These are phyloP conservation scores for Synanthedon tipuliformis DNA, from an alignment of 2,888 invertebrate genomes.

Conservation along the genomic window DNA sequence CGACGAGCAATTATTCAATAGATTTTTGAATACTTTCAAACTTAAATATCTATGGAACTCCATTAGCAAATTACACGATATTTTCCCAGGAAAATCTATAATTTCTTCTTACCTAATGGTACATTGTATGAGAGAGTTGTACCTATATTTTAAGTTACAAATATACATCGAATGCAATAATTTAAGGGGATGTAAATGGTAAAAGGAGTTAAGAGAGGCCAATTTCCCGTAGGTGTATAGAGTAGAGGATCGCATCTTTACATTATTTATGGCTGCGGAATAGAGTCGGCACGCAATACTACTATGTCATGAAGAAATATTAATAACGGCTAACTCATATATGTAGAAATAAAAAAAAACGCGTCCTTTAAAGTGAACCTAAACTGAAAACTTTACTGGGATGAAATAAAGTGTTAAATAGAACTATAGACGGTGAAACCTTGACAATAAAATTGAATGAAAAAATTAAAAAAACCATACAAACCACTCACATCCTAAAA, in stretches of 20 bases:
- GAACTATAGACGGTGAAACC: background rate
- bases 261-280: constrained; percentile 27
- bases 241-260: constrained; percentile 29
- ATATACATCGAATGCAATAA: constrained; percentile 7
- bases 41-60: too few relatives aligned
- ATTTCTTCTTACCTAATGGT: too few relatives aligned
- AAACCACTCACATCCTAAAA: background rate
- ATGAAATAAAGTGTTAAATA: too few relatives aligned
- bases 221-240: constrained; percentile 35
- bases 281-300: constrained; percentile 24
- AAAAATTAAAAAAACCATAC: constrained; percentile 14
- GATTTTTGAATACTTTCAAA: too few relatives aligned
- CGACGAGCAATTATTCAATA: too few relatives aligned
- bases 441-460: constrained; percentile 1
- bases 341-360: too few relatives aligned
- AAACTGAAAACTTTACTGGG: too few relatives aligned
- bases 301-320: constrained; percentile 23
- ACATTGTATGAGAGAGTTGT: background rate
- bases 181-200: constrained; percentile 17
- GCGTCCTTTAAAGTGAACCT: too few relatives aligned
- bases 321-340: background rate
- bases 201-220: constrained; percentile 20
- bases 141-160: background rate
- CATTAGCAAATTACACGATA: too few relatives aligned
- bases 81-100: too few relatives aligned